Conservation (phyloP, 2,113 vertebrate species). For the Corythornis cristatus region DNA sequence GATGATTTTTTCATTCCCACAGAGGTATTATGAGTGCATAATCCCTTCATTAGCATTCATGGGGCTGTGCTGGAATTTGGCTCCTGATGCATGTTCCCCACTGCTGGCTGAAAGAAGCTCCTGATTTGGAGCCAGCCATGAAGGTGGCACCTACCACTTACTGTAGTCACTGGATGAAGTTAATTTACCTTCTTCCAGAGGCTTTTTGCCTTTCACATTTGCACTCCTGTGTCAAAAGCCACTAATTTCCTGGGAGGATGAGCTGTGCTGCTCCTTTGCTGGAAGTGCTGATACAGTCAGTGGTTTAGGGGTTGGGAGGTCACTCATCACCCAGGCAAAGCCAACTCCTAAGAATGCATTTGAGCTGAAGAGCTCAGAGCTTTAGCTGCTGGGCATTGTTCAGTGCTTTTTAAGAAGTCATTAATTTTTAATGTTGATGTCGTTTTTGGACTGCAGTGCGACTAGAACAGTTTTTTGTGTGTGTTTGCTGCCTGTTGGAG, state of each 20-base stretch:
- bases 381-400: background rate
- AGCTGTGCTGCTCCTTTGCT: background rate
- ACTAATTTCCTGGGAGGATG: background rate
- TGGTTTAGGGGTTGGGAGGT: background rate
- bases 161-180: background rate
- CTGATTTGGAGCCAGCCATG: background rate
- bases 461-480: background rate
- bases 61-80: background rate
- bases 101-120: background rate
- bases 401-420: slow-evolving; percentile 16
- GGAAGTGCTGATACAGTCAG: background rate
- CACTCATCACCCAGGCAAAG: background rate
- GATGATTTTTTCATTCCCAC: background rate
- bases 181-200: background rate
- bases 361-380: background rate
- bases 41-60: background rate
- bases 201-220: background rate
- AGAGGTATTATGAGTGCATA: background rate
- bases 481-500: background rate
- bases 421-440: slow-evolving; percentile 13
- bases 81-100: background rate
- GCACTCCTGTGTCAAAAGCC: background rate
- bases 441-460: background rate
- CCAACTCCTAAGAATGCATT: background rate
- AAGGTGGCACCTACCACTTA: background rate